Conservation (phyloP, 2,113 vertebrate species). For the Ictidomys tridecemlineatus region DNA sequence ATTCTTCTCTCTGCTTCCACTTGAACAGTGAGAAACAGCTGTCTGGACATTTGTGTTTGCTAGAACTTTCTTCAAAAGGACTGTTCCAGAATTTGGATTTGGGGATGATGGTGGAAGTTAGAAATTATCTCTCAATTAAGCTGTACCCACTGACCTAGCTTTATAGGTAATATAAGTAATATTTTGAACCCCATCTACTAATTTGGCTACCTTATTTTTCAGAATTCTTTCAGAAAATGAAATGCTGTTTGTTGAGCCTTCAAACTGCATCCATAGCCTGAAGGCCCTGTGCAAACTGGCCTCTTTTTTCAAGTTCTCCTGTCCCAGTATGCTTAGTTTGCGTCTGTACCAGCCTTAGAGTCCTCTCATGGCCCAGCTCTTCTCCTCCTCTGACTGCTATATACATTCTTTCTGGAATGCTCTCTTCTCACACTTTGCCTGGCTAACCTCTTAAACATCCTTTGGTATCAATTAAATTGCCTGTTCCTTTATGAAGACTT, state of each 20-base stretch:
- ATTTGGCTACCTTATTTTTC: too few species aligned
- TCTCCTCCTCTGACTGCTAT: neutral
- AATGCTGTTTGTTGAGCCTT: too few species aligned
- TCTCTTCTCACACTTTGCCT: neutral
- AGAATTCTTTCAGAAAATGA: too few species aligned
- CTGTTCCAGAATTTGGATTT: neutral
- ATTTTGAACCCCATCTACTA: too few species aligned
- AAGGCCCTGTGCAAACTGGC: too few species aligned
- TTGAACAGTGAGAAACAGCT: too few species aligned
- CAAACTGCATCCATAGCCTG: too few species aligned
- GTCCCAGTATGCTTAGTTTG: neutral
- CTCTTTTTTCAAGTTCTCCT: neutral
- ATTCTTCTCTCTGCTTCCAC: too few species aligned
- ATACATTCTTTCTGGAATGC: neutral
- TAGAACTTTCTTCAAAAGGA: neutral
- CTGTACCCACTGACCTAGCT: neutral
- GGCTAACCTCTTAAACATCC: neutral
- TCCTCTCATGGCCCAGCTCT: neutral
- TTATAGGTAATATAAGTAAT: too few species aligned
- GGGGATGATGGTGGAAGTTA: neutral
- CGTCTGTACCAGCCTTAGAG: neutral
- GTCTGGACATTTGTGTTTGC: too few species aligned
- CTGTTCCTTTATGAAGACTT: too few species aligned
- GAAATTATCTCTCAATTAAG: neutral
- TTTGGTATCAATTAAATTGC: neutral